phyloP scores from a whole-genome alignment of 2,113 vertebrate species.

The Trachemys scripta region DNA sequence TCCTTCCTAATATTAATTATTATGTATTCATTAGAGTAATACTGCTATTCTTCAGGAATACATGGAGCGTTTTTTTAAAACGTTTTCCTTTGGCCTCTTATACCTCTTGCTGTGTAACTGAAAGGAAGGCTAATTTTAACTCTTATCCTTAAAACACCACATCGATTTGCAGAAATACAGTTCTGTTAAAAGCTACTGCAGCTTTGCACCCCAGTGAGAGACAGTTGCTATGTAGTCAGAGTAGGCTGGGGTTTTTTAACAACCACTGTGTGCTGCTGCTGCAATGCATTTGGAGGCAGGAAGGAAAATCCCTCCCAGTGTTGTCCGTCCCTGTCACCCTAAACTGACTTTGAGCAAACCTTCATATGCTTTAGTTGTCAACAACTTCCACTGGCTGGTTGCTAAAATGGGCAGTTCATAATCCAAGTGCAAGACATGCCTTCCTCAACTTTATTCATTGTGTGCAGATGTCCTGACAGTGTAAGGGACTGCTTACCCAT shows the following conservation, averaged over 20 bases:
- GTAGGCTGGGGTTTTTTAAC: background rate
- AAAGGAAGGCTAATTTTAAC: constrained; percentile 51
- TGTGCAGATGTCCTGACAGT: background rate
- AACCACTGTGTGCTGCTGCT: background rate
- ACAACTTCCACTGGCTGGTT: background rate
- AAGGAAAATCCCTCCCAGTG: background rate
- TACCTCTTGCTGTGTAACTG: background rate
- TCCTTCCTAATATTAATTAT: background rate
- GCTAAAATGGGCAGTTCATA: background rate
- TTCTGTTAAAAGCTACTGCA: background rate
- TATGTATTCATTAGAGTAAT: background rate
- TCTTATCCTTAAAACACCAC: background rate
- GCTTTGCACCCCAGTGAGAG: background rate
- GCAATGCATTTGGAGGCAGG: background rate
- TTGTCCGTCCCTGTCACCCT: background rate
- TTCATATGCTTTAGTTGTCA: background rate
- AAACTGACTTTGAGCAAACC: background rate
- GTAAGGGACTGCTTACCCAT: background rate
- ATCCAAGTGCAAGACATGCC: background rate
- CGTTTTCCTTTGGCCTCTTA: background rate
- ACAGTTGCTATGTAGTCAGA: background rate
- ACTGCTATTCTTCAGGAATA: background rate
- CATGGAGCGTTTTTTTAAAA: background rate
- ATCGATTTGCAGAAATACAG: background rate
- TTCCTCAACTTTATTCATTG: background rate